phyloP scores from a whole-genome alignment of 2,113 vertebrate genomes.

The Rostratula benghalensis region DNA sequence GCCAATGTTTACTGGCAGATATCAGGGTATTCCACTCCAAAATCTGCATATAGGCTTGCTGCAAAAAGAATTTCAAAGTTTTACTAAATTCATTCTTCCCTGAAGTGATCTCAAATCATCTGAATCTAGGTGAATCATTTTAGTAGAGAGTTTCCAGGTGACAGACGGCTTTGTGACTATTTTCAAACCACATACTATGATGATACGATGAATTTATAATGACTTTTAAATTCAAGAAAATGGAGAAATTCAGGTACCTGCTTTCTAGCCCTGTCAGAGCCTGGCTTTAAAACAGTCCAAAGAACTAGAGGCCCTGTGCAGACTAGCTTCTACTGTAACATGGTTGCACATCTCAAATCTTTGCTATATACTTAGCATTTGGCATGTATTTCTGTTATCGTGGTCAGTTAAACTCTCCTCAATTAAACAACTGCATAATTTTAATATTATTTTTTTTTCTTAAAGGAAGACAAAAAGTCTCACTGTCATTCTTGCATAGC shows the following conservation, averaged over 20 bases:
- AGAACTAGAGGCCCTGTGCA: neutral
- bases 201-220: neutral
- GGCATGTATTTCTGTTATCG: neutral
- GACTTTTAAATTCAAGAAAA: neutral
- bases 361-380: neutral
- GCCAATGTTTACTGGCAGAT: neutral
- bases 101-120: neutral
- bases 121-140: neutral
- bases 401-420: neutral
- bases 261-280: neutral
- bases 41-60: neutral
- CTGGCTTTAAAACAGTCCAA: neutral
- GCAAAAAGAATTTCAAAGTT: neutral
- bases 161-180: neutral
- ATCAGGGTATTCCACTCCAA: neutral
- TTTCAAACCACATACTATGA: neutral
- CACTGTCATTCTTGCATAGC: neutral
- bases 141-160: neutral
- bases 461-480: neutral
- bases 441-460: neutral
- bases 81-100: neutral
- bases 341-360: neutral
- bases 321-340: neutral
- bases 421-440: neutral
- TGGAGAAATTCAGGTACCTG: neutral